Conservation (phyloP, 2,113 vertebrate genomes). For the Helogale parvula region DNA sequence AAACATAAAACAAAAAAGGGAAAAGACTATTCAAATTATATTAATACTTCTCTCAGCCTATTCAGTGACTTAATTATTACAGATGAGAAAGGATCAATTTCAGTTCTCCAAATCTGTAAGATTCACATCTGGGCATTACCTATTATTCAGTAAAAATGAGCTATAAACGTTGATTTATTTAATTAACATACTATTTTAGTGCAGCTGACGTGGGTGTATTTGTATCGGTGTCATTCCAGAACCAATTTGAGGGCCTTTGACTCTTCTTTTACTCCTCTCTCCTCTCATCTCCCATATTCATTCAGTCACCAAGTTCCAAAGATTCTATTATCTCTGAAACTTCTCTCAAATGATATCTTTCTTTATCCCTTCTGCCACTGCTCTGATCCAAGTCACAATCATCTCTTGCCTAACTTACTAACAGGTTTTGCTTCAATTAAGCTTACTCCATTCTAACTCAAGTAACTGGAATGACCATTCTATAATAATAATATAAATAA, state of each 20-base stretch:
- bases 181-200: neutral
- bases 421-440: neutral
- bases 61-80: neutral
- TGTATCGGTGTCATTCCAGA: neutral
- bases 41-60: slow-evolving; percentile 5
- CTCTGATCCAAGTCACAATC: neutral
- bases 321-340: neutral
- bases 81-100: neutral
- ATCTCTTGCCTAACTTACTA: slow-evolving; percentile 1
- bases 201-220: neutral
- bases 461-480: neutral
- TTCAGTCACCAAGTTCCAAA: neutral
- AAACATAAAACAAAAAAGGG: neutral
- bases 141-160: neutral
- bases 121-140: neutral
- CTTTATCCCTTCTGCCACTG: neutral
- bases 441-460: neutral
- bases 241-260: neutral
- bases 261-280: neutral
- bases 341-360: neutral
- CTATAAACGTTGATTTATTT: neutral
- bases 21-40: neutral
- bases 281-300: neutral
- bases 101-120: neutral
- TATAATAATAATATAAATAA: neutral